Base-by-base conservation (phyloP, 2,888 invertebrate genomes). In the Notocelia uddmanniana region DNA sequence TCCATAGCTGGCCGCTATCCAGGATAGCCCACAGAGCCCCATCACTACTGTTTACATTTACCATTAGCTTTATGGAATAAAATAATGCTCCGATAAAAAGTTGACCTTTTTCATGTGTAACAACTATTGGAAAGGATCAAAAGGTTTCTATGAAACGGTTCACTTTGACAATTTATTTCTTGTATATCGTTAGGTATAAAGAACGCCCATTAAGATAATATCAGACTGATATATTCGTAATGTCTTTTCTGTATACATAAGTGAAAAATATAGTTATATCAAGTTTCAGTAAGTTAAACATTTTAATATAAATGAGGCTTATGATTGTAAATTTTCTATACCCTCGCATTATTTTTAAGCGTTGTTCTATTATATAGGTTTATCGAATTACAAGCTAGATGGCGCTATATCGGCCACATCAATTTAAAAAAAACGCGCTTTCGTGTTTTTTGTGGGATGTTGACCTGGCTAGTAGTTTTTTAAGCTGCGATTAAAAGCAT, bases 51-150 rank as follows among this genome's bases (percentile, higher is more conserved):
- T 71, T 71, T 59, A 66, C 52, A 34, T 66, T 71, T 66, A 18
- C 59, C 34, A 66, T 71, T 54, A 71, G 71, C 59, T 71, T 71
- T 67, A 59, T 71, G 31, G 45, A 71, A 71, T 59, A 66, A 71
- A 71, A 66, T 41, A 45, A 31, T 41, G 15, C 58, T 19, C 18
- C 26, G 41, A 59, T 41, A 41, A 58, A 50, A 66, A 59, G n/a
- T n/a, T 26, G 6, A n/a, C 11, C n/a, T 18, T 52, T 69, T 62
- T 45, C 63, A 69, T 63, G 63, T 21, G 34, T 48, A 34, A 48
- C 34, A 31, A 54, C 15, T 34, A 58, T 48, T 6, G 63, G 19
- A 37, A 66, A 31, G 34, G 45, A 26, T 60, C 26, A 52, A 60
- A 54, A 54, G 52, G 19, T 37, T 19, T 18, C 18, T 50, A 15